Evolutionary conservation across 2,797 vertebrate species (phyloP), one percentile per base, ranked within the genome.

Genomic region (Pseudochaenichthys georgianus): DNA sequence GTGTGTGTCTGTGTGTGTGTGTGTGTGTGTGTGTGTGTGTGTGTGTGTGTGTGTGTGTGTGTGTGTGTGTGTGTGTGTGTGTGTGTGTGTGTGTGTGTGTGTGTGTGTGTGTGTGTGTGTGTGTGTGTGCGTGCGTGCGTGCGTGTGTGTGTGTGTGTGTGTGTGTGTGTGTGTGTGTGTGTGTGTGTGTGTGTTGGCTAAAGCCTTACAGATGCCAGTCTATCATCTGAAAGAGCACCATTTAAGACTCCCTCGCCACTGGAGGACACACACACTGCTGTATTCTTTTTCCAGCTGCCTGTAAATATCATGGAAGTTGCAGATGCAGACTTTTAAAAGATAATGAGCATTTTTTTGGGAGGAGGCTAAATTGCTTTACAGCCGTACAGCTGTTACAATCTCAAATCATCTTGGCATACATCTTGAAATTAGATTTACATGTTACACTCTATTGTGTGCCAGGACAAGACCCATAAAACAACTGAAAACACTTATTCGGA

Each of bases 211-310:
- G 87, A 91, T 88, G 89, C 85, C 85, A 83, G 86, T 94, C 88
- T 75, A 80, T 94, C 92, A 94, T 93, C 81, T 87, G 82, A 91
- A 94, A 93, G 91, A 91, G 84, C 76, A 66, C 80, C 79, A 87
- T 90, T 93, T 92, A 93, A 92, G 89, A 91, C 80, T 86, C 89
- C 84, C 91, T 80, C 66, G 73, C 80, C 87, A 79, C 78, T 89
- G 42, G 64, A 85, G 85, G 75, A 90, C 45, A 28, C 77, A 71
- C 38, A 63, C 21, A 48, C 69, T 51, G 46, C 31, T 58, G 41
- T 65, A 28, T 28, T 28, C 4, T 41, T n/a, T 65, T 73, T 48
- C 23, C 58, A 57, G 60, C 64, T 77, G 72, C 41, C n/a, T 16
- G 11, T 65, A 13, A 73, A 73, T 38, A 38, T 38, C 34, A 38